Conservation (phyloP, 37 sponge, comb jelly and placozoan genomes). For the Halisarca cf. caerulea region DNA sequence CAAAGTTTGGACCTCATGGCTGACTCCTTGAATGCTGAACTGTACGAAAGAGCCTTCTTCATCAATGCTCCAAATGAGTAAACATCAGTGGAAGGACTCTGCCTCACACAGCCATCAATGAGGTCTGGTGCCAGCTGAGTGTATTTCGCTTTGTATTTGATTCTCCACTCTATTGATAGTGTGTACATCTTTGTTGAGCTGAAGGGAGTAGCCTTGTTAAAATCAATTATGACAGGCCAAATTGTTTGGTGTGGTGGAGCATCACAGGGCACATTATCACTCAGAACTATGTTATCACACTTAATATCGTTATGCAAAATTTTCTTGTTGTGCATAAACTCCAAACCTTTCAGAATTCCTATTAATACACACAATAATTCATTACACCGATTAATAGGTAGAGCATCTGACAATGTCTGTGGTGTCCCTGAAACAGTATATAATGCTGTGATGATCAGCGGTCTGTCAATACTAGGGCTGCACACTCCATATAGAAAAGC, state of each 20-base stretch:
- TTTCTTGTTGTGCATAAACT: not conserved
- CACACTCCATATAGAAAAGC: not conserved
- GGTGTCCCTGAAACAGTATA: not conserved
- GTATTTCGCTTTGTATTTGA: not conserved
- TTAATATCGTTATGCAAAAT: not conserved
- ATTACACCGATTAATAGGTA: not conserved
- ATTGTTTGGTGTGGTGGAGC: not conserved
- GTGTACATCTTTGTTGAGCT: not conserved
- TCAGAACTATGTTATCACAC: not conserved
- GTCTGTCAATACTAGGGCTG: not conserved
- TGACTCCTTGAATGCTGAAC: no score
- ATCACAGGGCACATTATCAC: not conserved
- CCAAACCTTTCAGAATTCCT: not conserved
- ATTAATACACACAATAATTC: not conserved
- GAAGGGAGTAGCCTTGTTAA: not conserved
- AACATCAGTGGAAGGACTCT: not conserved
- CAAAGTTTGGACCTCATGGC: no score
- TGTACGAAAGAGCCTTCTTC: not conserved
- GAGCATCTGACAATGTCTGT: not conserved
- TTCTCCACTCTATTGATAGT: not conserved
- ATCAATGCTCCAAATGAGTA: not conserved
- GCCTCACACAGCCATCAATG: not conserved
- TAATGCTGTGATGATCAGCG: not conserved
- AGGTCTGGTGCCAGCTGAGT: conserved; percentile 11
- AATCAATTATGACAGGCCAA: not conserved